Base-by-base conservation (phyloP, 2,113 vertebrate genomes). In the Macaca mulatta region DNA sequence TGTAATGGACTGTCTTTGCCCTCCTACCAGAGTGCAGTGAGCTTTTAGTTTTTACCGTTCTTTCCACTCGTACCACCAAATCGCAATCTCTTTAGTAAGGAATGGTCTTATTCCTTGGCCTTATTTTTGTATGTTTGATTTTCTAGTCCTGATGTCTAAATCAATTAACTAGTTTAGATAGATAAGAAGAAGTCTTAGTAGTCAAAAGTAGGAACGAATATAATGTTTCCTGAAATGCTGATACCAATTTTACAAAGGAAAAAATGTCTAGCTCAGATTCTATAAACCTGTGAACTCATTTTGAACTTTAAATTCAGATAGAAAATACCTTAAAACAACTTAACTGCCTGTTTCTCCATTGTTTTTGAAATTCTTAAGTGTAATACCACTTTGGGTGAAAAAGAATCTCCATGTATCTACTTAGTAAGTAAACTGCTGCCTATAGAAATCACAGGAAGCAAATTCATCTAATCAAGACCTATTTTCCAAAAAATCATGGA, bases 291-390 rank as follows among this genome's bases (percentile, higher is more conserved):
- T 78, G 90, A 93, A 91, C n/a, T 81, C 12, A 23, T 85, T 96
- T 95, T 92, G 69, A 57, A 77, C 30, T 81, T 93, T 93, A 94
- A 84, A 77, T 94, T 92, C 69, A 92, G 20, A 32, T 89, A 50
- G 40, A 92, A 84, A 96, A 92, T 90, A 8, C 25, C 85, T 95
- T 97, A 75, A 89, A 93, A 81, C 43, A 93, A 25, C 14, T 74
- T 85, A 80, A 75, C 43, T 91, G 67, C 57, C 10, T 89, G 3
- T 86, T 86, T 90, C 8, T 32, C 13, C 40, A 52, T 82, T 94
- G 64, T 75, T 90, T 96, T 89, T 88, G 35, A 94, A 96, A 92
- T 89, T 89, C 75, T 75, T 69, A 81, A 89, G 83, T 79, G 22
- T 93, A 75, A 32, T 57, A 90, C 40, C 77, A 67, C 40, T 30